Percentiles rank a stretch among this genome's conserved stretches.
Evolutionary conservation across 2,797 vertebrate genomes (phyloP).

Genomic region (Kryptolebias ocellatus): DNA sequence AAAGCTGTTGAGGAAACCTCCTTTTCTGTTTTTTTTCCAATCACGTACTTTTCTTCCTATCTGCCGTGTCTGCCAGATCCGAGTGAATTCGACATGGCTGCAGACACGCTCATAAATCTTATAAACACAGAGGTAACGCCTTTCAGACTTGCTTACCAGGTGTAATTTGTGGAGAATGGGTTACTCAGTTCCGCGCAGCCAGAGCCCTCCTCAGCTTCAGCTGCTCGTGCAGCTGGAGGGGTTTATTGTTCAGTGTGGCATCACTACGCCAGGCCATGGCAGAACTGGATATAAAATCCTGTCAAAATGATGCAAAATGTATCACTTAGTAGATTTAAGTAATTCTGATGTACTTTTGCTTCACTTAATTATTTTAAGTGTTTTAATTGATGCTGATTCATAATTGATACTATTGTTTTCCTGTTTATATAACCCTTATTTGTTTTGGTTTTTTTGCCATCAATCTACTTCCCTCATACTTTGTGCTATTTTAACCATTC

Average conservation of each 20-base stretch:
- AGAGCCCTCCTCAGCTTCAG: slow-evolving; percentile 33
- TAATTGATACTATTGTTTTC: too few species aligned
- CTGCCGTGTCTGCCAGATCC: slow-evolving; percentile 67
- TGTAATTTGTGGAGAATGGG: slow-evolving; percentile 71
- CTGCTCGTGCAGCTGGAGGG: slow-evolving; percentile 16
- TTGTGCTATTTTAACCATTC: too few species aligned
- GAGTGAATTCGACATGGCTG: slow-evolving; percentile 62
- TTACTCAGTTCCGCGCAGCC: slow-evolving; percentile 48
- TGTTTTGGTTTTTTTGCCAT: too few species aligned
- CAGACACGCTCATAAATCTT: slow-evolving; percentile 73
- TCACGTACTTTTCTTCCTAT: slow-evolving; percentile 35
- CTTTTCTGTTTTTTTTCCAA: slow-evolving; percentile 39
- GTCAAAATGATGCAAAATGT: slow-evolving; percentile 4
- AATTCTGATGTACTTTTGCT: background rate
- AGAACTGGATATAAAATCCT: slow-evolving; percentile 16
- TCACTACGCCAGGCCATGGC: slow-evolving; percentile 30
- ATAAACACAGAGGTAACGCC: slow-evolving; percentile 68
- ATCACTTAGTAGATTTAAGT: slow-evolving; percentile 6
- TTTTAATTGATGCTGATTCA: too few species aligned
- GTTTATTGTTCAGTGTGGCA: slow-evolving; percentile 44
- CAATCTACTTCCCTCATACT: too few species aligned
- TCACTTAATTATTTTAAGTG: too few species aligned
- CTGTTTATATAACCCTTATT: too few species aligned
- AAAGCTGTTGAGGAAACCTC: slow-evolving; percentile 66
- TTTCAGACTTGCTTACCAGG: slow-evolving; percentile 72